Evolutionary conservation across 92 coral and sea anemone genomes (phyloP), one percentile per base, ranked within the genome.

Genomic region (Micromussa lordhowensis): DNA sequence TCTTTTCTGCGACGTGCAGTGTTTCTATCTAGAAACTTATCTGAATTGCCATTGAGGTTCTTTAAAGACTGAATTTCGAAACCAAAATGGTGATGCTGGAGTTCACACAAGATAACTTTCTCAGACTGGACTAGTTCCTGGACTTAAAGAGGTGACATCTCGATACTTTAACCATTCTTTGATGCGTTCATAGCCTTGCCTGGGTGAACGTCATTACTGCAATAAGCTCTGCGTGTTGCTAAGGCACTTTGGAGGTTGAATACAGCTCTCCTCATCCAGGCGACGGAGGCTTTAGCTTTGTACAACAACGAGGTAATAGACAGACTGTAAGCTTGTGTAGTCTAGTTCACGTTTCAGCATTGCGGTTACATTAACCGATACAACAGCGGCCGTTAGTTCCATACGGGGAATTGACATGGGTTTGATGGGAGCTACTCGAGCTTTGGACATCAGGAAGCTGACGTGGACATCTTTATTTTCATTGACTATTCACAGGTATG

Each of bases 341-440:
- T n/a, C 58, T 53, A 66, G 83, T 55, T 89, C 92, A 63, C 76
- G 30, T 5, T 53, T 49, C 63, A 89, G 78, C 88, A 88, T 85
- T 15, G 86, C 32, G 12, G 91, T 85, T 54, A 90, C 82, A 84
- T 93, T 93, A 7, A 91, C 91, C 19, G 90, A 88, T 49, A 90
- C 82, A n/a, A 93, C 85, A 69, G 93, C 93, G 18, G 95, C 93
- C 12, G 93, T 92, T 44, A 90, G 85, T 77, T 93, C 95, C 32
- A 86, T 36, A 31, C 88, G 86, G 66, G 95, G 91, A 34, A 89
- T 80, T 4, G 18, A 49, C 32, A 75, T 59, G 5, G 69, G 81
- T 36, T 86, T 86, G 44, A 86, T 86, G 38, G 89, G 89, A 59
- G 89, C 75, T 30, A 86, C 84, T 34, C 84, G 76, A 15, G 89